Conservation (phyloP, 2,113 vertebrate genomes). For the Heliornis fulica region DNA sequence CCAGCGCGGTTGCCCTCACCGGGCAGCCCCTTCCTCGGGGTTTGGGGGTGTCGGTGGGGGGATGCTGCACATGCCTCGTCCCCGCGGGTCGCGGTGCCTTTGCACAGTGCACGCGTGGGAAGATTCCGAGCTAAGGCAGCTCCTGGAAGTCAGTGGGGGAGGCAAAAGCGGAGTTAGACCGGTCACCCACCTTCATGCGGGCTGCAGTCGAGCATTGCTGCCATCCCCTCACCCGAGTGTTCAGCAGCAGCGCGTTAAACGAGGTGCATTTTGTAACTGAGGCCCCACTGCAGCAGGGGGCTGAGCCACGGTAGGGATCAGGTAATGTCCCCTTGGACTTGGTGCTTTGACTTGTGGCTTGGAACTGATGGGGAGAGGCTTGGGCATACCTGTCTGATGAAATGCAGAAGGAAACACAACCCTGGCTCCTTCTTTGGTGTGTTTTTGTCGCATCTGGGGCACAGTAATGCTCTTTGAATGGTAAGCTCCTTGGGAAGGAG, state of each 20-base stretch:
- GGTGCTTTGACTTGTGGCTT: no score
- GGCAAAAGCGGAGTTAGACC: fast-evolving
- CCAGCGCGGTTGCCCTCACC: background rate
- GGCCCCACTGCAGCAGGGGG: background rate
- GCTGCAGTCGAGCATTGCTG: no score
- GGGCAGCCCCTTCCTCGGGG: background rate
- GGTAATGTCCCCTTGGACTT: background rate
- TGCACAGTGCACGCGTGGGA: background rate
- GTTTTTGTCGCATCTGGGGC: background rate
- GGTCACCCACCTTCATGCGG: fast-evolving
- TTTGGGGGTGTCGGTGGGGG: no score
- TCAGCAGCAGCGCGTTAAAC: no score
- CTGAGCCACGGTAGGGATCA: background rate
- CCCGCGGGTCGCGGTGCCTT: background rate
- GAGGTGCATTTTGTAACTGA: background rate
- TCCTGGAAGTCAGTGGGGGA: background rate
- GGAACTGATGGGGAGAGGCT: background rate
- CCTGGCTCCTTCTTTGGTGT: background rate
- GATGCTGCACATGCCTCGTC: no score
- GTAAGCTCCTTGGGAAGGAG: background rate
- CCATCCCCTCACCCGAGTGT: no score
- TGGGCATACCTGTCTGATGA: fast-evolving
- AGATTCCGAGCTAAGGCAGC: fast-evolving
- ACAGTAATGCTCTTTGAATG: background rate
- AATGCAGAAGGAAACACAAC: background rate